A percentile compares a stretch with the other conserved stretches of the same genome.
These are phyloP conservation scores for Hypothenemus hampei DNA, from an alignment of 1,140 invertebrate genomes.

Conservation along the genomic window DNA sequence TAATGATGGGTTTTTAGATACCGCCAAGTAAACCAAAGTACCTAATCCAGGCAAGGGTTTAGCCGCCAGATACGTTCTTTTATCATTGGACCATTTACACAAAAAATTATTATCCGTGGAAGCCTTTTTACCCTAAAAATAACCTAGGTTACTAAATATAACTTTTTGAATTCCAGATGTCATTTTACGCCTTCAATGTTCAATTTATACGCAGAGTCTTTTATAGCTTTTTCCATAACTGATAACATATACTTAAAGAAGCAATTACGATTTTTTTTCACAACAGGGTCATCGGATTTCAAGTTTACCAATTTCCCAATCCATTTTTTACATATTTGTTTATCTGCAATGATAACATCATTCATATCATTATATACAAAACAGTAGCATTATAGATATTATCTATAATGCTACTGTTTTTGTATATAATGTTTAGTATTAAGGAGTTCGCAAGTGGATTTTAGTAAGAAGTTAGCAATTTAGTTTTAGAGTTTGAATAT, in stretches of 20 bases:
- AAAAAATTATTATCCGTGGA: slow-evolving; percentile 29
- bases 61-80: slow-evolving; percentile 48
- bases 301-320: slow-evolving; percentile 43
- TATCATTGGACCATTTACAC: slow-evolving; percentile 48
- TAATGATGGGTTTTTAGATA: slow-evolving; percentile 44
- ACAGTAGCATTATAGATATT: too few species aligned
- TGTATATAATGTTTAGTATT: too few species aligned
- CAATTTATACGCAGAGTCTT: slow-evolving; percentile 24
- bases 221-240: slow-evolving; percentile 42
- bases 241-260: slow-evolving; percentile 50
- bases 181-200: too few species aligned
- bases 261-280: slow-evolving; percentile 48
- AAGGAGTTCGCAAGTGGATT: too few species aligned
- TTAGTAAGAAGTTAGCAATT: too few species aligned
- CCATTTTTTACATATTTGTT: slow-evolving; percentile 45
- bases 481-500: too few species aligned
- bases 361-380: too few species aligned
- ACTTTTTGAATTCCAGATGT: too few species aligned
- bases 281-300: slow-evolving; percentile 41
- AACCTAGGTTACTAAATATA: not conserved
- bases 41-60: slow-evolving; percentile 48
- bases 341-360: slow-evolving; percentile 42
- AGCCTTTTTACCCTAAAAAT: not conserved
- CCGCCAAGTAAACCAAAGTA: slow-evolving; percentile 50
- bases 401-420: too few species aligned